Evolutionary conservation across 2,797 vertebrate species (phyloP).

Genomic region (Miichthys miiuy): DNA sequence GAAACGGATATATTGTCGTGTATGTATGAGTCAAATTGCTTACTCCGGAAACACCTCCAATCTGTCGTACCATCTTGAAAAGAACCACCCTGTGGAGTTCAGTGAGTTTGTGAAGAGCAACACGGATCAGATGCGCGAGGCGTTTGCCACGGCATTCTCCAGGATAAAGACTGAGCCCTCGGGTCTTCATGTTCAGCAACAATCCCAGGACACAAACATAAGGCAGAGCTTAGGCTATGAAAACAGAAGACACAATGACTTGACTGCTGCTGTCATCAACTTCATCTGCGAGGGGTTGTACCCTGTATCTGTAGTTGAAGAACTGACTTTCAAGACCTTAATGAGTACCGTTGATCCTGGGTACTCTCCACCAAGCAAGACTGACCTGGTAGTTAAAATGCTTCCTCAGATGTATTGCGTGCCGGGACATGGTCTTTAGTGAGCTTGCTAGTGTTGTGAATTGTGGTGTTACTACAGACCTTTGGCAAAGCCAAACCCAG

Average conservation of each 20-base stretch:
- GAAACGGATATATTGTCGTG: slow-evolving; percentile 92
- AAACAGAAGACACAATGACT: slow-evolving; percentile 85
- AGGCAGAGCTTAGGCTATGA: slow-evolving; percentile 82
- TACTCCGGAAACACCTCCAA: slow-evolving; percentile 94
- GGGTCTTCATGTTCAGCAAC: slow-evolving; percentile 72
- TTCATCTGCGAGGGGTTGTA: slow-evolving; percentile 90
- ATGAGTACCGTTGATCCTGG: slow-evolving; percentile 86
- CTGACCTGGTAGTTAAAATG: slow-evolving; percentile 83
- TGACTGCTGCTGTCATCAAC: slow-evolving; percentile 86
- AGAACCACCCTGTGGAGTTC: slow-evolving; percentile 91
- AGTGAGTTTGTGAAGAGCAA: slow-evolving; percentile 91
- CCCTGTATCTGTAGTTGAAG: slow-evolving; percentile 88
- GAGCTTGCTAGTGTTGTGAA: slow-evolving; percentile 85
- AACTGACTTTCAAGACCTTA: slow-evolving; percentile 88
- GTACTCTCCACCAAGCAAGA: slow-evolving; percentile 86
- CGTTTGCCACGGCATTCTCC: slow-evolving; percentile 87
- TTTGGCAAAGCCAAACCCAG: slow-evolving; percentile 88
- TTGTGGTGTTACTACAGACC: slow-evolving; percentile 88
- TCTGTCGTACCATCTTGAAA: slow-evolving; percentile 93
- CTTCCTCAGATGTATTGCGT: slow-evolving; percentile 87
- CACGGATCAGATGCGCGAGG: slow-evolving; percentile 90
- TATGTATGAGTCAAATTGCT: slow-evolving; percentile 92
- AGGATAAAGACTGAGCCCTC: slow-evolving; percentile 86
- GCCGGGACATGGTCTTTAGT: slow-evolving; percentile 83
- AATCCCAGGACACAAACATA: slow-evolving; percentile 77